Evolutionary conservation across 2,113 vertebrate species (phyloP).

Genomic region (Phoenicopterus ruber): DNA sequence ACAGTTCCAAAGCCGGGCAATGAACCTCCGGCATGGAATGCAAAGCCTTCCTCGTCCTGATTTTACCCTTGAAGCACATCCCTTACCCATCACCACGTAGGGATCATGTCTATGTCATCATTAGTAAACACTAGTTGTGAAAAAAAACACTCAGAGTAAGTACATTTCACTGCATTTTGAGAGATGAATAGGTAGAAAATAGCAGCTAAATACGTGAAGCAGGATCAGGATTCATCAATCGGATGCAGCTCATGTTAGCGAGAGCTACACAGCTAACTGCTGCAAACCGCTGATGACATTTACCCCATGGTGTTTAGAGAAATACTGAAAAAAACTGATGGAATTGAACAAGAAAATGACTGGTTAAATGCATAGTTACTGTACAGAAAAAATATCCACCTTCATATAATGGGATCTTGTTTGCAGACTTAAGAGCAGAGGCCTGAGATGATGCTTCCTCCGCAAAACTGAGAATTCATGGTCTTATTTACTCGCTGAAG

Average conservation of each 20-base stretch:
- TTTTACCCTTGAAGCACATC: background rate
- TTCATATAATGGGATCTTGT: background rate
- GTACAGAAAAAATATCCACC: background rate
- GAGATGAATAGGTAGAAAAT: conserved; percentile 40
- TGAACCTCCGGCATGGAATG: background rate
- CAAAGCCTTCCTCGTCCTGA: background rate
- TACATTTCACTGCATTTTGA: conserved; percentile 11
- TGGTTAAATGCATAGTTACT: background rate
- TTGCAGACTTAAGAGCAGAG: background rate
- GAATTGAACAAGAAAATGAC: background rate
- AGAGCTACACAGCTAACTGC: background rate
- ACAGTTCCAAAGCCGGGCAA: background rate
- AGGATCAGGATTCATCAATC: background rate
- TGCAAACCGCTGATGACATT: background rate
- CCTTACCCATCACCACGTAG: background rate
- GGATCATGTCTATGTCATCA: background rate
- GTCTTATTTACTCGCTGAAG: background rate
- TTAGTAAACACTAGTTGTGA: background rate
- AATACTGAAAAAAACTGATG: background rate
- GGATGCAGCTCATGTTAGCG: background rate
- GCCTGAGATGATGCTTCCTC: background rate
- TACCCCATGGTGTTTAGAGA: background rate
- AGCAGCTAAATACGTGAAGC: conserved; percentile 24
- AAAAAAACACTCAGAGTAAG: background rate
- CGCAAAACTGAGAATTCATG: background rate